Evolutionary conservation across 2,888 invertebrate species (phyloP).

Genomic region (Graphium colonna): DNA sequence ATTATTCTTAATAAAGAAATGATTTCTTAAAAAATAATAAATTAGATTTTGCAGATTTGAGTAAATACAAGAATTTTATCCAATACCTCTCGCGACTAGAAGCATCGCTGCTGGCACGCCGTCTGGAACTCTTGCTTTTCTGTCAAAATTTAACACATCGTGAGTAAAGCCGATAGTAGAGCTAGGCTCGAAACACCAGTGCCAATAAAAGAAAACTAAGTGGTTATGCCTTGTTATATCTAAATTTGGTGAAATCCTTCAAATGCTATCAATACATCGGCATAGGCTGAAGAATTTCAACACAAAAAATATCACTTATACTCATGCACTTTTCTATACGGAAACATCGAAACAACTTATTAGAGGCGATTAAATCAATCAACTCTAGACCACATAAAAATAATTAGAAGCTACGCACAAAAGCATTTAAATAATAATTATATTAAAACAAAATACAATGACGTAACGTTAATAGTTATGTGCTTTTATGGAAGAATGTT

Average conservation of each 20-base stretch:
- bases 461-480: constrained; percentile 21
- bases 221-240: constrained; percentile 71
- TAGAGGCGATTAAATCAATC: constrained; percentile 49
- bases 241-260: constrained; percentile 53
- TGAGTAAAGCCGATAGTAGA: constrained; percentile 38
- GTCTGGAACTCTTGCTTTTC: constrained; percentile 70
- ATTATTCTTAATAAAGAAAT: no score
- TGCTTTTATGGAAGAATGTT: constrained; percentile 45
- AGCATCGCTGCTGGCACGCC: constrained; percentile 59
- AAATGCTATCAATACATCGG: constrained; percentile 26
- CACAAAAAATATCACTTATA: constrained; percentile 50
- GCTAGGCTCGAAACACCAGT: constrained; percentile 64
- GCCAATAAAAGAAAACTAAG: constrained; percentile 77
- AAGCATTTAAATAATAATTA: constrained; percentile 55
- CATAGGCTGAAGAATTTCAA: constrained; percentile 45
- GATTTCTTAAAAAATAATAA: no score
- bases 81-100: constrained; percentile 66
- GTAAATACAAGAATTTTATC: no score
- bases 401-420: constrained; percentile 64
- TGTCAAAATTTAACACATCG: constrained; percentile 52
- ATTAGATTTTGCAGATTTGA: no score
- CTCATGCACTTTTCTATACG: constrained; percentile 64
- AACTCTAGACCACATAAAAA: constrained; percentile 37
- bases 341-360: constrained; percentile 52
- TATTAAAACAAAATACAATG: constrained; percentile 33